Conservation (phyloP, 2,888 invertebrate species). For the Netelia melanura region DNA sequence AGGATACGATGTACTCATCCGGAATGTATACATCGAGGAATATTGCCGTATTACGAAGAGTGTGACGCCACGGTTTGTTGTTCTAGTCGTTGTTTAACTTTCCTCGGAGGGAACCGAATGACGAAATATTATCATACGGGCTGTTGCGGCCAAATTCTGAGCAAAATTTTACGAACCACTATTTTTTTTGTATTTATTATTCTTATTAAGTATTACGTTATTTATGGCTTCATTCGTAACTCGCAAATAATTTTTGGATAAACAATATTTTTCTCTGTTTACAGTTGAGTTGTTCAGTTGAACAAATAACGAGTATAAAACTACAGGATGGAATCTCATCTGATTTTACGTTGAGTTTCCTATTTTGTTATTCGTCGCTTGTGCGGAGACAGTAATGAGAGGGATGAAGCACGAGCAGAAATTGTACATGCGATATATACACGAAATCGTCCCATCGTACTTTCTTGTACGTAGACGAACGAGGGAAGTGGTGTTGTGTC, state of each 20-base stretch:
- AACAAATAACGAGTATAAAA: too few species aligned
- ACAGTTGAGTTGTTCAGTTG: too few species aligned
- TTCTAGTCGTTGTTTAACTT: slow-evolving; percentile 8
- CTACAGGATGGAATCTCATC: neutral
- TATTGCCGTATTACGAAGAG: slow-evolving; percentile 44
- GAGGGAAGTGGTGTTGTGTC: slow-evolving; percentile 21
- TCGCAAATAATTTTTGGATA: too few species aligned
- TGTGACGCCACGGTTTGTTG: slow-evolving; percentile 7
- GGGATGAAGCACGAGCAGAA: neutral
- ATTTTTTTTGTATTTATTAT: too few species aligned
- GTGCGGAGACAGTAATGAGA: slow-evolving; percentile 12
- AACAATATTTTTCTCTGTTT: too few species aligned
- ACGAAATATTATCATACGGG: too few species aligned
- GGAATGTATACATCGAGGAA: slow-evolving; percentile 27
- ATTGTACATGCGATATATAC: slow-evolving; percentile 17
- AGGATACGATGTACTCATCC: slow-evolving; percentile 7
- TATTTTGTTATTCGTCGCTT: slow-evolving; percentile 28
- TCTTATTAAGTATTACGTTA: too few species aligned
- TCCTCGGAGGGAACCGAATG: too few species aligned
- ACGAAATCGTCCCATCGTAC: slow-evolving; percentile 30
- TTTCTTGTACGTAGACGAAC: slow-evolving; percentile 28
- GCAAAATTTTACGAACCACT: too few species aligned
- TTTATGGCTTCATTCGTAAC: too few species aligned
- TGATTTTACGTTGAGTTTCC: neutral
- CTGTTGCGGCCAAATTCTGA: too few species aligned